Percentiles rank a stretch among this genome's conserved stretches.
phyloP scores from a whole-genome alignment of 2,888 invertebrate genomes.

The Epirrita christyi region DNA sequence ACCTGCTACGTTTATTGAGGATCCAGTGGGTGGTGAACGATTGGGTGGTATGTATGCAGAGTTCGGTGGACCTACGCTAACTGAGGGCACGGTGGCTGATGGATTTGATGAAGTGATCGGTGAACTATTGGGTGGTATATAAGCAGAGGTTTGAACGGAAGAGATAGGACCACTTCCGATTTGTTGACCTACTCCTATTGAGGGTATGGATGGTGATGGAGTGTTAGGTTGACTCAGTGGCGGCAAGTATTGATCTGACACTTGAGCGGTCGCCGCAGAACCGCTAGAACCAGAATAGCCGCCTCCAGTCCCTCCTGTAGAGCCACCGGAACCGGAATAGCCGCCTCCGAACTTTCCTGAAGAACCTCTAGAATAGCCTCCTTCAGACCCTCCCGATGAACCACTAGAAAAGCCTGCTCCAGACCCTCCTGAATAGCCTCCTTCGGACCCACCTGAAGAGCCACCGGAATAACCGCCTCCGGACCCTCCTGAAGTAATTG shows the following conservation, averaged over 20 bases:
- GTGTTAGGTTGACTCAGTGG: slow-evolving; percentile 39
- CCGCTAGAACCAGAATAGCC: slow-evolving; percentile 6
- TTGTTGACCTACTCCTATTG: slow-evolving; percentile 6
- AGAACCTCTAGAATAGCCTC: slow-evolving; percentile 8
- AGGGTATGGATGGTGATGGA: slow-evolving; percentile 1
- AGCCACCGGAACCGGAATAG: slow-evolving; percentile 2
- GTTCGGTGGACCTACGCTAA: slow-evolving; percentile 32
- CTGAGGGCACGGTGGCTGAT: not conserved
- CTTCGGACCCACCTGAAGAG: slow-evolving; percentile 2
- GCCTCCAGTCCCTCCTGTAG: not conserved
- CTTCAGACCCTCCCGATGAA: slow-evolving; percentile 1
- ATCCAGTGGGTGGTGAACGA: slow-evolving; percentile 20
- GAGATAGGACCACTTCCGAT: slow-evolving; percentile 1
- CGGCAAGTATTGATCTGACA: slow-evolving; percentile 51
- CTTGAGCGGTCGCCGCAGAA: slow-evolving; percentile 9
- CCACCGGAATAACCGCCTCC: not conserved
- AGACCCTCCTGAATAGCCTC: slow-evolving; percentile 1
- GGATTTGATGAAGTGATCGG: slow-evolving; percentile 11
- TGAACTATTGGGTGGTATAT: slow-evolving; percentile 50
- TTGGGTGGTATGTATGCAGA: slow-evolving; percentile 48
- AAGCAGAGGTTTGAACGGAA: slow-evolving; percentile 38
- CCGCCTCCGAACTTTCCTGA: slow-evolving; percentile 1
- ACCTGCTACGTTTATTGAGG: slow-evolving; percentile 10
- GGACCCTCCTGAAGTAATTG: slow-evolving; percentile 1
- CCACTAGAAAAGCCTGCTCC: not conserved